Base-by-base conservation (phyloP, 2,888 invertebrate species). In the Phalera bucephala region DNA sequence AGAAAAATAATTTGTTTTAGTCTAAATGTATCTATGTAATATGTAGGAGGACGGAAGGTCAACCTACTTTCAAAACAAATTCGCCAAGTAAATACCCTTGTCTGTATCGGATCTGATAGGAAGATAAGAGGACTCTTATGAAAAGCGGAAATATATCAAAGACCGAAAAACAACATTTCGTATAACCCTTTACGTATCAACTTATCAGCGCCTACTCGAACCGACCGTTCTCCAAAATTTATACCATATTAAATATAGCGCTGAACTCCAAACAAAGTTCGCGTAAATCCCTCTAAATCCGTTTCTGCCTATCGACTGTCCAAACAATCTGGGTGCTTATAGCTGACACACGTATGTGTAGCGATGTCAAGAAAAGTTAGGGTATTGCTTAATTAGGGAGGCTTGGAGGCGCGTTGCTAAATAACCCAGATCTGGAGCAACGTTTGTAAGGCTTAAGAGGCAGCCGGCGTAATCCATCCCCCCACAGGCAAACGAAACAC, bases 281-380 rank as follows among this genome's bases (percentile, higher is more conserved):
- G 37, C 41, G 49, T 55, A 60, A 72, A 73, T 67, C 72, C 72
- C 56, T 39, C 54, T 36, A 59, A 75, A 69, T 69, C 72, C 66
- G 55, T 64, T 67, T 60, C 63, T 64, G 64, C 64, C 64, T 64
- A 66, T 71, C 64, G 68, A 56, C 64, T 69, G 77, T 72, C 77
- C 71, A 72, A 79, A 73, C 77, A 76, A 80, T 76, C 64, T 66
- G 65, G 71, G 64, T 68, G 52, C 56, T 59, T 41, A 57, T 46
- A 52, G 49, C 48, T 48, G 53, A 51, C 65, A 58, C 56, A 72
- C 72, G 63, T 63, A 71, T 62, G 74, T 72, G 62, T 63, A 54
- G 62, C 51, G 58, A 68, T 64, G 82, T 78, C 80, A 80, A 71
- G 80, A 77, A 80, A 82, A 82, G 79, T 81, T 80, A 78, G 76